These are phyloP conservation scores for Lordiphosa clarofinis DNA, from an alignment of 1,140 invertebrate genomes.

Conservation along the genomic window DNA sequence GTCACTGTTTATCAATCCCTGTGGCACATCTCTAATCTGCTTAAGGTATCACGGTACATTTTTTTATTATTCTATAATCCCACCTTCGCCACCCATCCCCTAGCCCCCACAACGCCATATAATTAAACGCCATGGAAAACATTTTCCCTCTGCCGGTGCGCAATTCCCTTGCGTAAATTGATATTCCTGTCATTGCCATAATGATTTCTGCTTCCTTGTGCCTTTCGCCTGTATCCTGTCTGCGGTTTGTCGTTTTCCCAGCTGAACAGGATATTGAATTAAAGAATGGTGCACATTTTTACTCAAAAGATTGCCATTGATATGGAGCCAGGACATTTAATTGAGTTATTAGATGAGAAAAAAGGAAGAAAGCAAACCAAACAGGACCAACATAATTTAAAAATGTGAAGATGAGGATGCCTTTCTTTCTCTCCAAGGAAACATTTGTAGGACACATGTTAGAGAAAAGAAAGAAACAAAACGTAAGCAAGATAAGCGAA, in stretches of 20 bases:
- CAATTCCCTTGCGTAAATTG: slow-evolving; percentile 58
- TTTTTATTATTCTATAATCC: slow-evolving; percentile 14
- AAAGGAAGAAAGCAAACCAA: slow-evolving; percentile 13
- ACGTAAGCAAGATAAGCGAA: slow-evolving; percentile 29
- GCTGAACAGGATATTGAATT: slow-evolving; percentile 68
- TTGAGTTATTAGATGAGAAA: slow-evolving; percentile 65
- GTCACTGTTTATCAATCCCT: slow-evolving; percentile 1
- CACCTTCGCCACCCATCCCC: background rate
- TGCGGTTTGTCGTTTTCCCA: slow-evolving; percentile 39
- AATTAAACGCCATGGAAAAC: slow-evolving; percentile 49
- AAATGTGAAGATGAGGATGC: slow-evolving; percentile 35
- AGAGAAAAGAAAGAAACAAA: slow-evolving; percentile 20
- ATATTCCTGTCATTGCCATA: slow-evolving; percentile 70
- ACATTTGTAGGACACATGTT: slow-evolving; percentile 75
- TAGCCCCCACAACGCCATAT: slow-evolving; percentile 21
- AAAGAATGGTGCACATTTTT: slow-evolving; percentile 63
- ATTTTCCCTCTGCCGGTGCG: slow-evolving; percentile 18
- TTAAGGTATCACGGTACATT: no score
- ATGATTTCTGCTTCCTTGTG: slow-evolving; percentile 65
- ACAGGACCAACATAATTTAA: slow-evolving; percentile 44
- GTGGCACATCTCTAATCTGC: no score
- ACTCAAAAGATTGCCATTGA: slow-evolving; percentile 59
- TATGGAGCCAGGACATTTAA: slow-evolving; percentile 53
- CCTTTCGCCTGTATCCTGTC: slow-evolving; percentile 49
- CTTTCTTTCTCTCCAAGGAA: slow-evolving; percentile 25